phyloP scores from a whole-genome alignment of 2,888 invertebrate genomes.

The Teinopalpus imperialis region DNA sequence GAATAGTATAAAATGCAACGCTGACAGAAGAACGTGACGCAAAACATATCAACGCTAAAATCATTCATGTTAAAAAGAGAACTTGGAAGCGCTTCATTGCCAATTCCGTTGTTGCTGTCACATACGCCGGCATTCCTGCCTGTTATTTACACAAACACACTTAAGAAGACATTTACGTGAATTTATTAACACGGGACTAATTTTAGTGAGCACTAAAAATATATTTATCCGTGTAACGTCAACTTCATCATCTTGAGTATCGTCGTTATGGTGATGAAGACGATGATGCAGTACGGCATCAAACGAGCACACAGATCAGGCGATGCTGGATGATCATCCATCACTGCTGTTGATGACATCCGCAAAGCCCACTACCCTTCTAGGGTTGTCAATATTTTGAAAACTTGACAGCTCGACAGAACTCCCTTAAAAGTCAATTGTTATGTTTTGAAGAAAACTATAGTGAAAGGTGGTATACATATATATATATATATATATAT shows the following conservation, averaged over 20 bases:
- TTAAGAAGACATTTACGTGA: constrained; percentile 7
- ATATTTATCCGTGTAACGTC: constrained; percentile 8
- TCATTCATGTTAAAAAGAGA: constrained; percentile 10
- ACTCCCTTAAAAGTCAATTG: too few relatives aligned
- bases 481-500: too few relatives aligned
- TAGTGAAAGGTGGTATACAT: too few relatives aligned
- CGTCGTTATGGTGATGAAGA: not conserved
- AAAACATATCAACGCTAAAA: constrained; percentile 12
- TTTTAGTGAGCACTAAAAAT: constrained; percentile 9
- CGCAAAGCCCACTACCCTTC: too few relatives aligned
- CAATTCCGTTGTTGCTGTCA: constrained; percentile 18
- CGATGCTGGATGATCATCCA: too few relatives aligned
- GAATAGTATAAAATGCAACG: constrained; percentile 3
- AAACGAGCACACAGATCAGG: too few relatives aligned
- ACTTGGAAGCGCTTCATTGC: constrained; percentile 11
- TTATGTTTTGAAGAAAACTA: too few relatives aligned
- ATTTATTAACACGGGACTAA: constrained; percentile 17
- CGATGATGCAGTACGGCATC: too few relatives aligned
- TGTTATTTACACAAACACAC: constrained; percentile 18
- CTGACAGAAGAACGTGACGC: constrained; percentile 11
- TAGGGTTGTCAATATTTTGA: too few relatives aligned
- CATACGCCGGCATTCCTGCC: not conserved
- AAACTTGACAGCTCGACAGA: too few relatives aligned
- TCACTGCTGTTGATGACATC: too few relatives aligned
- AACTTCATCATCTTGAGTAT: constrained; percentile 1